phyloP scores from a whole-genome alignment of 1,140 invertebrate genomes.

The Lutraria rhynchaena region DNA sequence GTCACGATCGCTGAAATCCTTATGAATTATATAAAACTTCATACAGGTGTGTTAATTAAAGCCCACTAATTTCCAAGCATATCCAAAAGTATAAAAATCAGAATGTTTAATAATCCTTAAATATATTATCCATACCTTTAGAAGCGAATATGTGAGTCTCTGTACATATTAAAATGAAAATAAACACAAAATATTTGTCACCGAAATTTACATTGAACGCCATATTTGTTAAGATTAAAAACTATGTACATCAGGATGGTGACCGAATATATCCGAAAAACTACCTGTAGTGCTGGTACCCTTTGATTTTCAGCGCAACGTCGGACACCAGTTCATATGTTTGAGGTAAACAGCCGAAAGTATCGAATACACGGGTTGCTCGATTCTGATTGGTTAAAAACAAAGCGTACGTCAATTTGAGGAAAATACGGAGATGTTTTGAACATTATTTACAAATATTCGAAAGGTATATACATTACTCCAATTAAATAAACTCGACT shows the following conservation, averaged over 20 bases:
- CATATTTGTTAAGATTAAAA: constrained; percentile 40
- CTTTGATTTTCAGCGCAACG: not conserved
- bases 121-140: constrained; percentile 19
- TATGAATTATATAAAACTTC: not conserved
- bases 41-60: constrained; percentile 35
- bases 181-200: constrained; percentile 21
- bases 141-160: constrained; percentile 37
- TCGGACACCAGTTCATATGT: no score
- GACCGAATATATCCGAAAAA: constrained; percentile 12
- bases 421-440: constrained; percentile 9
- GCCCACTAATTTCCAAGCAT: constrained; percentile 1
- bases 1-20: constrained; percentile 4
- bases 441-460: no score
- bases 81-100: not conserved
- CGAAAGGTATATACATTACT: no score
- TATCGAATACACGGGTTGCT: not conserved
- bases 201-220: constrained; percentile 14
- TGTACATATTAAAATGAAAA: constrained; percentile 39
- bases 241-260: not conserved
- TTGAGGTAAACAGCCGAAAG: no score
- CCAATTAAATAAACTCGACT: no score
- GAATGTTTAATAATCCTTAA: not conserved
- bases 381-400: not conserved
- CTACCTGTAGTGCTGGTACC: constrained; percentile 26
- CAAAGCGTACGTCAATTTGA: constrained; percentile 21